phyloP scores from a whole-genome alignment of 1,140 invertebrate species.

The Sitobion miscanthi region DNA sequence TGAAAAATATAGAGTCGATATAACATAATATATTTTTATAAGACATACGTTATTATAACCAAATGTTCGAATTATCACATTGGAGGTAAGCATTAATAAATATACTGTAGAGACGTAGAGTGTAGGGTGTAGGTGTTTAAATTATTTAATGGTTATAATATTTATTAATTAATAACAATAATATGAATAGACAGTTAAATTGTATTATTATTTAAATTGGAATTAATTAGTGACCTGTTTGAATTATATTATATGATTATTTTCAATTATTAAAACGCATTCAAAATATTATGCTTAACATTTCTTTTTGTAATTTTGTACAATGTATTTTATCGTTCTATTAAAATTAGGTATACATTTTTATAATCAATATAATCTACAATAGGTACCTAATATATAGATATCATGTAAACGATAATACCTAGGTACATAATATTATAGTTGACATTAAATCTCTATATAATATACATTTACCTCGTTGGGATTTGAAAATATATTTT shows the following conservation, averaged over 20 bases:
- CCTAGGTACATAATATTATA: background rate
- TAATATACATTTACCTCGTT: background rate
- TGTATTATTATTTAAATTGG: background rate
- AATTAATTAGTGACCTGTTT: background rate
- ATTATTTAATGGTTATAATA: background rate
- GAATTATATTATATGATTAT: background rate
- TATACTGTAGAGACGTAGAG: background rate
- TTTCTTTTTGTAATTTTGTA: background rate
- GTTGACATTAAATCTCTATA: background rate
- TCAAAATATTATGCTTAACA: background rate
- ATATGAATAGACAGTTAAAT: background rate
- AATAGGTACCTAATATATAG: background rate
- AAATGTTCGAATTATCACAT: background rate
- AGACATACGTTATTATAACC: background rate
- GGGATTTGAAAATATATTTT: background rate
- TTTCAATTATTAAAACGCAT: background rate
- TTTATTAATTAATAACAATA: background rate
- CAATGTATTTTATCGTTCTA: background rate
- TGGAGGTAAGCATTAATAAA: background rate
- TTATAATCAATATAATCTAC: background rate
- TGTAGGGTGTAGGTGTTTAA: too few species aligned
- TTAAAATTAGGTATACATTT: background rate
- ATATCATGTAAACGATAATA: background rate
- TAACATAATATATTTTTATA: background rate
- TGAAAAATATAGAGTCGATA: background rate